Evolutionary conservation across 2,797 vertebrate species (phyloP).

Genomic region (Orestias chungarensis): DNA sequence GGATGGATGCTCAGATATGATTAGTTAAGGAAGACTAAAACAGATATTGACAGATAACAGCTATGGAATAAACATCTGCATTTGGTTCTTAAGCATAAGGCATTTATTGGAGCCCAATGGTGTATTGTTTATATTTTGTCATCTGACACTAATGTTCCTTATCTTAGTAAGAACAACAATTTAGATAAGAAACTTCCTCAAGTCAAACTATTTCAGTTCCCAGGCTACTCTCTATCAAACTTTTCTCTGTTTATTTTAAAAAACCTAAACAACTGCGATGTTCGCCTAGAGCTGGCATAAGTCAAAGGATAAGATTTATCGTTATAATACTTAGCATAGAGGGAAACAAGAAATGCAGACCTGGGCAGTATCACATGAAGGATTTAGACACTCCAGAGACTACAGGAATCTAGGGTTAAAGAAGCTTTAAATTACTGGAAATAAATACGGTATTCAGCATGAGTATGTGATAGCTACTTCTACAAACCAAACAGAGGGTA

Average conservation of each 20-base stretch:
- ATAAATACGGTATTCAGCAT: constrained; percentile 65
- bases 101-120: constrained; percentile 77
- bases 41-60: constrained; percentile 65
- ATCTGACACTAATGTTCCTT: constrained; percentile 87
- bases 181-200: constrained; percentile 88
- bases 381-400: constrained; percentile 73
- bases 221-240: constrained; percentile 83
- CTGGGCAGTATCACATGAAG: constrained; percentile 70
- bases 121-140: constrained; percentile 84
- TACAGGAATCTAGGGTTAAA: constrained; percentile 75
- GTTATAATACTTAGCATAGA: constrained; percentile 81
- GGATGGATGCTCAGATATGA: constrained; percentile 62
- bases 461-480: constrained; percentile 59
- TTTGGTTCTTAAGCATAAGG: constrained; percentile 75
- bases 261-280: constrained; percentile 86
- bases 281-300: constrained; percentile 79
- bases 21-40: constrained; percentile 47
- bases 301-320: constrained; percentile 81
- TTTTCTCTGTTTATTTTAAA: constrained; percentile 85
- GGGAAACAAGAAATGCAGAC: constrained; percentile 62
- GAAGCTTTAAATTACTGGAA: constrained; percentile 69
- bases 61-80: constrained; percentile 67
- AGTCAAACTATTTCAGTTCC: constrained; percentile 84
- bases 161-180: constrained; percentile 87
- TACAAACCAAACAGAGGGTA: constrained; percentile 57